Evolutionary conservation across 1,140 invertebrate genomes (phyloP).

Genomic region (Scaptomyza pallida): DNA sequence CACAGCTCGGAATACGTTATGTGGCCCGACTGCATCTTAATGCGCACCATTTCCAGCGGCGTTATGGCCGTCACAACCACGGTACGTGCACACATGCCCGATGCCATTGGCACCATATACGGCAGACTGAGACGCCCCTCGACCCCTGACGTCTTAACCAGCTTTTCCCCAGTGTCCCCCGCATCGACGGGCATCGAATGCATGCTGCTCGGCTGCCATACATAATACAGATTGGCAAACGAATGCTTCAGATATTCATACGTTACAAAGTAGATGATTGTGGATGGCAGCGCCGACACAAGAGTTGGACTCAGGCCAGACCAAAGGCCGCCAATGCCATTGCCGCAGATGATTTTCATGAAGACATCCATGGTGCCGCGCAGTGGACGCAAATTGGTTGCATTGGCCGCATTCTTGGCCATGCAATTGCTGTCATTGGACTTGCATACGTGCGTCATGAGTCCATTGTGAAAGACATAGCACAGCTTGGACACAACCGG

Average conservation of each 20-base stretch:
- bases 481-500: conserved; percentile 93
- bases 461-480: conserved; percentile 98
- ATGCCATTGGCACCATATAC: conserved; percentile 90
- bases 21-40: conserved; percentile 98
- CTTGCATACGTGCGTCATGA: conserved; percentile 99
- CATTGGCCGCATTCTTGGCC: conserved; percentile 80
- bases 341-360: conserved; percentile 93
- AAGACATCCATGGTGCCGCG: conserved; percentile 98
- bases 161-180: background rate
- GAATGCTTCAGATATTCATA: conserved; percentile 95
- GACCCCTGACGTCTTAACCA: background rate
- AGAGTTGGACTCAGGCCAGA: conserved; percentile 98
- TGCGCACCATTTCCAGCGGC: conserved; percentile 97
- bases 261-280: conserved; percentile 97
- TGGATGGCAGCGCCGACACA: conserved; percentile 96
- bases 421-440: conserved; percentile 85
- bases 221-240: conserved; percentile 86
- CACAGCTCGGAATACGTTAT: conserved; percentile 92
- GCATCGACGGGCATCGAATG: conserved; percentile 50
- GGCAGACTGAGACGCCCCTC: conserved; percentile 78
- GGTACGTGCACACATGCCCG: conserved; percentile 92
- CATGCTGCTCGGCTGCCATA: conserved; percentile 85
- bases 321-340: conserved; percentile 96
- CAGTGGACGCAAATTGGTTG: conserved; percentile 90
- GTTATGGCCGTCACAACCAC: conserved; percentile 94